A percentile compares a stretch with the other conserved stretches of the same genome.
Evolutionary conservation across 2,888 invertebrate species (phyloP).

Genomic region (Sesamia inferens): DNA sequence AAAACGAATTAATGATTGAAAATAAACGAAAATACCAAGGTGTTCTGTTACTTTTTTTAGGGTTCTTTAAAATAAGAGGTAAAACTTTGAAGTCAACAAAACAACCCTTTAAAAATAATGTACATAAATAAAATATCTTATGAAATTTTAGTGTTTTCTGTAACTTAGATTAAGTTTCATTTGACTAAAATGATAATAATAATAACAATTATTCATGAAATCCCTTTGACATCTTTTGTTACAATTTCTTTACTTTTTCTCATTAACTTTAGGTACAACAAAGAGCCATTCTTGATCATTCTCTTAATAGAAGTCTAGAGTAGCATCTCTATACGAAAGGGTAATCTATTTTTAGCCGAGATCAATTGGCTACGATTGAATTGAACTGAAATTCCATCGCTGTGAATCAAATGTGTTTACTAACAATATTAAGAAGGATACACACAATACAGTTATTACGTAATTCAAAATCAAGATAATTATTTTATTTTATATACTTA

Average conservation of each 20-base stretch:
- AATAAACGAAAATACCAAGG: constrained; percentile 53
- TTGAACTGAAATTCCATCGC: constrained; percentile 37
- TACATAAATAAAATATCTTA: neutral
- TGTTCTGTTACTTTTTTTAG: constrained; percentile 39
- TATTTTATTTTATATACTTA: neutral
- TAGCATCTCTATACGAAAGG: constrained; percentile 9
- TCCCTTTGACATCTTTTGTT: neutral
- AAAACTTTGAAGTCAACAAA: neutral
- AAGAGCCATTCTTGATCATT: neutral
- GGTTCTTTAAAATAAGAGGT: constrained; percentile 29
- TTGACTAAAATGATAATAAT: neutral
- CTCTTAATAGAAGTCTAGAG: neutral
- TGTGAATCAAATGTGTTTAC: constrained; percentile 48
- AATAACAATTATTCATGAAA: neutral
- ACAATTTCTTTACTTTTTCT: neutral
- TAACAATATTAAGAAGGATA: constrained; percentile 14
- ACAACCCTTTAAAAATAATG: no score
- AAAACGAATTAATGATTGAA: constrained; percentile 62
- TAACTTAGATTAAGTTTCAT: neutral
- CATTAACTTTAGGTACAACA: neutral
- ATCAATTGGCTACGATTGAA: constrained; percentile 46
- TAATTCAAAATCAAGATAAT: neutral
- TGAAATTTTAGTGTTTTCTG: neutral
- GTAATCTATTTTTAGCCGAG: constrained; percentile 40
- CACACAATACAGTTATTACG: constrained; percentile 4